Evolutionary conservation across 2,797 vertebrate genomes (phyloP), one percentile per base, ranked within the genome.

Genomic region (Cirrhinus molitorella): DNA sequence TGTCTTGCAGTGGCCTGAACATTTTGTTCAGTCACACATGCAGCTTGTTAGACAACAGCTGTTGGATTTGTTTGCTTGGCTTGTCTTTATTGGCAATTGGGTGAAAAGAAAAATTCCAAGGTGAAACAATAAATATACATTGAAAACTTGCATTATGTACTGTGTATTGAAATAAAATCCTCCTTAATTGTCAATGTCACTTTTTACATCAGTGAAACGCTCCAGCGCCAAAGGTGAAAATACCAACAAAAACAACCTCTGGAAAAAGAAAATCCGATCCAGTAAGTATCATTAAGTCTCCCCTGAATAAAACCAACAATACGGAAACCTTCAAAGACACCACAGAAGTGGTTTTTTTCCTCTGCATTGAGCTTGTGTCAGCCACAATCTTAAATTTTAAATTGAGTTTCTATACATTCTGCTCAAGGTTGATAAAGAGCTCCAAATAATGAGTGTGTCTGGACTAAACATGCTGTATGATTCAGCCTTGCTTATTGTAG

Each of bases 181-280:
- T 53, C 12, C 28, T 25, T 34, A 65, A 65, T 8, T 7, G 59
- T 70, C 34, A 57, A 45, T 71, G 55, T 59, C n/a, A n/a, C 49
- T 79, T 28, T 84, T 43, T 85, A 10, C 66, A 87, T 75, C 71
- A 93, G 93, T 84, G 3, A 83, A 87, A 84, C 74, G 45, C 28
- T 55, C 61, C 13, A 87, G 82, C 19, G 28, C 70, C 82, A 93
- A 91, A 89, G 89, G 80, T 67, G 85, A 84, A 49, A 66, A 75
- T 4, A 75, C 77, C 79, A 81, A 59, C 76, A 88, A 84, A 71
- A 94, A 82, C 82, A 82, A 85, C 85, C 81, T 88, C 74, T 94
- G 94, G 94, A 95, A 89, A 72, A 90, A 85, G 49, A 95, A 93
- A 87, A 93, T 95, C 85, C 87, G 86, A 85, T 86, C 91, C 1